A percentile compares a stretch with the other conserved stretches of the same genome.
phyloP scores from a whole-genome alignment of 2,113 vertebrate genomes.

The Thermophis baileyi region DNA sequence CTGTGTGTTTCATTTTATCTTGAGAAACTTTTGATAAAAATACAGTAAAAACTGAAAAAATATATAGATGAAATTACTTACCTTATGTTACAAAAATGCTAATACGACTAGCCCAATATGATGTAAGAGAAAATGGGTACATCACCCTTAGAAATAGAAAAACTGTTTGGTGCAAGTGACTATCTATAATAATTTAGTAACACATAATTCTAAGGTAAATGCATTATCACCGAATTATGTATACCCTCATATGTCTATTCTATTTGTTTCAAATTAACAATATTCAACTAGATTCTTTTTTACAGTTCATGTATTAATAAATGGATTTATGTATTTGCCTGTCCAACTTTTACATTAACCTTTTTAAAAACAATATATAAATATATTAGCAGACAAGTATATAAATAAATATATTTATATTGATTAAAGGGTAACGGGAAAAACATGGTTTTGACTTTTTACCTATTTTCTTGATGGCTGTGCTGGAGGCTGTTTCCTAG shows the following conservation, averaged over 20 bases:
- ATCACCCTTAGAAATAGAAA: constrained; percentile 73
- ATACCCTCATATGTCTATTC: constrained; percentile 60
- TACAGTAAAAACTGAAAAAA: constrained; percentile 62
- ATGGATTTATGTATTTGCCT: background rate
- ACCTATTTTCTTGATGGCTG: background rate
- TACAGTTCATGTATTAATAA: background rate
- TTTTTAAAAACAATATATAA: background rate
- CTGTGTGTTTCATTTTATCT: constrained; percentile 63
- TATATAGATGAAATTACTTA: constrained; percentile 73
- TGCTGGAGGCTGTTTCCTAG: background rate
- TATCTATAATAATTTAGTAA: constrained; percentile 63
- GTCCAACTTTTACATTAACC: background rate
- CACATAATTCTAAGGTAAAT: constrained; percentile 63
- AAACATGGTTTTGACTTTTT: background rate
- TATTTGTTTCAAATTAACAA: constrained; percentile 29
- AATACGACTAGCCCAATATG: constrained; percentile 66
- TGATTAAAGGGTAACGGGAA: background rate
- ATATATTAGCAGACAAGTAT: background rate
- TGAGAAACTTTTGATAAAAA: constrained; percentile 61
- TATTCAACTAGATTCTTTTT: background rate
- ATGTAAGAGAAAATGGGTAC: constrained; percentile 69
- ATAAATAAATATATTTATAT: background rate
- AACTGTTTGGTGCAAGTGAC: constrained; percentile 67
- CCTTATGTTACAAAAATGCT: constrained; percentile 69
- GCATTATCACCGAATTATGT: constrained; percentile 51